Percentiles rank a stretch among this genome's conserved stretches.
phyloP scores from a whole-genome alignment of 2,797 vertebrate genomes.

The Dicrostonyx torquatus region DNA sequence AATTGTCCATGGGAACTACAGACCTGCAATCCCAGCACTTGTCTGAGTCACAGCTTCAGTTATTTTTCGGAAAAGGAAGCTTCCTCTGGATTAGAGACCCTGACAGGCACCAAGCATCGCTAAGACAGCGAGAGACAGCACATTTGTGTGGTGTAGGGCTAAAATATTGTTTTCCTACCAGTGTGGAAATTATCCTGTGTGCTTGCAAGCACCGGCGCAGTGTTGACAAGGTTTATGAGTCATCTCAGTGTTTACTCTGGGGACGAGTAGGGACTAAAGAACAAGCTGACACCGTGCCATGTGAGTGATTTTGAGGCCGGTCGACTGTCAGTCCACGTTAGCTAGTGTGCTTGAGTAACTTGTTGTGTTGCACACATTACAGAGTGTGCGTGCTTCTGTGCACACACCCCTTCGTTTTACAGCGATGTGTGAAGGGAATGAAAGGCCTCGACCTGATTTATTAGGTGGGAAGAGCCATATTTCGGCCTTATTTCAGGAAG shows the following conservation, averaged over 20 bases:
- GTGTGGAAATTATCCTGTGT: conserved; percentile 40
- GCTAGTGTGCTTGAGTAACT: conserved; percentile 25
- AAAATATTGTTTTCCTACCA: conserved; percentile 57
- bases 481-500: conserved; percentile 14
- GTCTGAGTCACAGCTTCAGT: neutral
- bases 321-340: neutral
- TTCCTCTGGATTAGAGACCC: neutral
- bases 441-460: conserved; percentile 22
- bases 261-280: conserved; percentile 13
- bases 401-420: neutral
- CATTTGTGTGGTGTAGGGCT: conserved; percentile 36
- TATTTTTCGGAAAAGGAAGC: neutral
- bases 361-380: neutral
- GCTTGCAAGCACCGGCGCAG: conserved; percentile 9
- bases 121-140: conserved; percentile 42
- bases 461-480: neutral
- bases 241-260: conserved; percentile 60
- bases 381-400: neutral
- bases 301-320: neutral
- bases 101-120: neutral
- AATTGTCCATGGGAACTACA: neutral
- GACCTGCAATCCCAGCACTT: neutral
- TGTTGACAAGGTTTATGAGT: conserved; percentile 70
- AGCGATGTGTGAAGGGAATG: neutral
- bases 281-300: conserved; percentile 1